Percentiles rank a stretch among this genome's conserved stretches.
Evolutionary conservation across 2,113 vertebrate genomes (phyloP).

Genomic region (Geothlypis trichas): DNA sequence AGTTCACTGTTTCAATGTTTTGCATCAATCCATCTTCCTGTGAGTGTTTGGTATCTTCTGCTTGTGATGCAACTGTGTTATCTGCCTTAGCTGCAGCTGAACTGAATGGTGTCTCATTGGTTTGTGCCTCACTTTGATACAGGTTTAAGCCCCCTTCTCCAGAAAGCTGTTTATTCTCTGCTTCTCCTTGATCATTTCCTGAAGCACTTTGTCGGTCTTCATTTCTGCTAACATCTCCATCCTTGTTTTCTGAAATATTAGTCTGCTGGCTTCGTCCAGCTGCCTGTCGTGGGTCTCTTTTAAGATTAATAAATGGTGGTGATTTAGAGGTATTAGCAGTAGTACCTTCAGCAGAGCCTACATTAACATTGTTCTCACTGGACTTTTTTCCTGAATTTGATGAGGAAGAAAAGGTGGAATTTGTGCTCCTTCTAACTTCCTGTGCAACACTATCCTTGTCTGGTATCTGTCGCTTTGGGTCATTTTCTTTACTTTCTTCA

Average conservation of each 20-base stretch:
- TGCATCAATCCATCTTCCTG: constrained; percentile 71
- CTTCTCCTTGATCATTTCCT: constrained; percentile 43
- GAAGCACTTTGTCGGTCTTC: constrained; percentile 62
- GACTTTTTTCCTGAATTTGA: constrained; percentile 61
- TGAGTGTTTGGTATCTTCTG: constrained; percentile 52
- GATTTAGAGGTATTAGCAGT: constrained; percentile 63
- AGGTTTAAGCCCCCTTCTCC: constrained; percentile 50
- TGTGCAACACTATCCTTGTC: constrained; percentile 62
- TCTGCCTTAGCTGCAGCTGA: constrained; percentile 68
- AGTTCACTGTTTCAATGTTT: constrained; percentile 76
- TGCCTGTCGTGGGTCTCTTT: constrained; percentile 81
- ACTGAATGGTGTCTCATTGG: constrained; percentile 49
- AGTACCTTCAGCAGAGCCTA: constrained; percentile 63
- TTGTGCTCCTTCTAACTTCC: constrained; percentile 55
- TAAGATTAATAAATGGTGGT: constrained; percentile 75
- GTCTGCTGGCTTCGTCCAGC: constrained; percentile 84
- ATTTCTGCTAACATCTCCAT: constrained; percentile 66
- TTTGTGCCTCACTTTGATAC: constrained; percentile 51
- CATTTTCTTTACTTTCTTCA: constrained; percentile 65
- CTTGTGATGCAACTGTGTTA: constrained; percentile 51
- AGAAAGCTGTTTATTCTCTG: constrained; percentile 59
- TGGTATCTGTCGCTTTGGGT: constrained; percentile 43
- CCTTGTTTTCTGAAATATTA: constrained; percentile 68
- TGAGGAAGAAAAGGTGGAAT: constrained; percentile 42
- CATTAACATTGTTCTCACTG: constrained; percentile 7